Percentiles rank a stretch among this genome's conserved stretches.
phyloP scores from a whole-genome alignment of 2,797 vertebrate species.

The Arrhamphus sclerolepis region DNA sequence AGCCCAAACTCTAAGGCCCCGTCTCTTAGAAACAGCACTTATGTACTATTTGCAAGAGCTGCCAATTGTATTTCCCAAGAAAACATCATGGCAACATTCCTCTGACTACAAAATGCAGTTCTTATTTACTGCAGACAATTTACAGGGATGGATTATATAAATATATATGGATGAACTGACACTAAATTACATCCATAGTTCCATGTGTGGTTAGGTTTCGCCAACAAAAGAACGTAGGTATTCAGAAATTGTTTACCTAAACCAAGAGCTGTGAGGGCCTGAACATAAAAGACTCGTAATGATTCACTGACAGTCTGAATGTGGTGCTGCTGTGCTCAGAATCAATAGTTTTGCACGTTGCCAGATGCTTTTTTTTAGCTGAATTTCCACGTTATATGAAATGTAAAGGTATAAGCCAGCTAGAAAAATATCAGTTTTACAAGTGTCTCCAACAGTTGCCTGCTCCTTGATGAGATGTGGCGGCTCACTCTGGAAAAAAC shows the following conservation, averaged over 20 bases:
- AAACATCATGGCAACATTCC: neutral
- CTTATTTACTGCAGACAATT: conserved; percentile 8
- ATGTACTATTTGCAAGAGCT: neutral
- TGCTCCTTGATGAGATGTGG: too few relatives aligned
- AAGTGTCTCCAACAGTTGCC: too few relatives aligned
- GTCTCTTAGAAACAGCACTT: neutral
- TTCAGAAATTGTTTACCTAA: neutral
- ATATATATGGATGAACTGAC: neutral
- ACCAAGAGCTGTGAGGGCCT: neutral
- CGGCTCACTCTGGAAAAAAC: too few relatives aligned
- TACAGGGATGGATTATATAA: conserved; percentile 1
- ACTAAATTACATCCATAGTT: neutral
- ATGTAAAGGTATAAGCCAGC: too few relatives aligned
- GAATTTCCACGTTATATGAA: too few relatives aligned
- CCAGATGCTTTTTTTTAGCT: too few relatives aligned
- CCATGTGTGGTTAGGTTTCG: neutral
- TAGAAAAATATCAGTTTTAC: too few relatives aligned
- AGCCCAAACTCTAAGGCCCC: neutral
- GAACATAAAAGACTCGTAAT: neutral
- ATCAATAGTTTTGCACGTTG: too few relatives aligned
- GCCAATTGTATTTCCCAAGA: conserved; percentile 5
- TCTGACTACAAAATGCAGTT: neutral
- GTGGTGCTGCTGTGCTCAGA: too few relatives aligned
- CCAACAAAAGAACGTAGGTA: neutral
- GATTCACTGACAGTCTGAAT: neutral